Conservation (phyloP, 2,888 invertebrate species). For the Athripsodes cinereus region DNA sequence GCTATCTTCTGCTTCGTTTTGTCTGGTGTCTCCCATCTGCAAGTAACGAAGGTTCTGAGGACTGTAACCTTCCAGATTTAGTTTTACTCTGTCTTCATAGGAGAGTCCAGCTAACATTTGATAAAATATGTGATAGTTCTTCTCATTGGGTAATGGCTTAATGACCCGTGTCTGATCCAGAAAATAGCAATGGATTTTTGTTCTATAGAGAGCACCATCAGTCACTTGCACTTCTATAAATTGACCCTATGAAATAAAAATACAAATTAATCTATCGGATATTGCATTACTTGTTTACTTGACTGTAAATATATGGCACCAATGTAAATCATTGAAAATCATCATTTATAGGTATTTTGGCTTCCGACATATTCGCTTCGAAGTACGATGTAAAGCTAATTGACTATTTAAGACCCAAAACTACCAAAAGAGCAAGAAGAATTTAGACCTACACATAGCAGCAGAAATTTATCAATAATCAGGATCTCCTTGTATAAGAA, state of each 20-base stretch:
- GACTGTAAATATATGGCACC: too few relatives aligned
- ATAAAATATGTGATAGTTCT: constrained; percentile 96
- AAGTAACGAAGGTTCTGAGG: constrained; percentile 78
- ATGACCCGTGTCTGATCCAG: constrained; percentile 91
- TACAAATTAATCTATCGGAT: background rate
- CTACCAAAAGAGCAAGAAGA: too few relatives aligned
- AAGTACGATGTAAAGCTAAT: too few relatives aligned
- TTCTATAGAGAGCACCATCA: constrained; percentile 88
- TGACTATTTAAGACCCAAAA: too few relatives aligned
- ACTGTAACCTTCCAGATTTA: constrained; percentile 82
- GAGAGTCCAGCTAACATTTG: constrained; percentile 89
- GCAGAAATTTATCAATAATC: too few relatives aligned
- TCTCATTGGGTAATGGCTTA: constrained; percentile 76
- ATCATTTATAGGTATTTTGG: too few relatives aligned
- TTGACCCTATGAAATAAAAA: constrained; percentile 64
- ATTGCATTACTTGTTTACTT: too few relatives aligned
- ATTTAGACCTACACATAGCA: too few relatives aligned
- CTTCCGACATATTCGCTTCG: too few relatives aligned
- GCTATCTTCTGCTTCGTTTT: constrained; percentile 68
- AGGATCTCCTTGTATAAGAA: too few relatives aligned
- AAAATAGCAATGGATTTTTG: constrained; percentile 95
- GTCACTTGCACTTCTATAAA: constrained; percentile 96
- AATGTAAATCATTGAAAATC: too few relatives aligned
- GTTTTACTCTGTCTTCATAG: constrained; percentile 76
- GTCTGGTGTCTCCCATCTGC: constrained; percentile 64